These are phyloP conservation scores for Hippopotamus amphibius DNA, from an alignment of 2,113 vertebrate genomes.

Conservation along the genomic window DNA sequence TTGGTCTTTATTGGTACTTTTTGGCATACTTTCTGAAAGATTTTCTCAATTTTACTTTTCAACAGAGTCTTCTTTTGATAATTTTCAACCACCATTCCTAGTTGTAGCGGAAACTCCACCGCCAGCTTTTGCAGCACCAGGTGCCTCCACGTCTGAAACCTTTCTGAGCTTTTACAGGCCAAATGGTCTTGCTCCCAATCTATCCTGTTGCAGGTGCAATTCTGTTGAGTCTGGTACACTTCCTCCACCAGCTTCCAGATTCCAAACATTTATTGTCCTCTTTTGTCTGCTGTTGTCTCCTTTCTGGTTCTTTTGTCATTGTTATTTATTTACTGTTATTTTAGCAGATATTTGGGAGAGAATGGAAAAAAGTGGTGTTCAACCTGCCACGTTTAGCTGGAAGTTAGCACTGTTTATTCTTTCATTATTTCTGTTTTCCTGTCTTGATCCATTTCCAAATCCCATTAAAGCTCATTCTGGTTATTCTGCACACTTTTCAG, in stretches of 20 bases:
- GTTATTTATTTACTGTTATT: slow-evolving; percentile 75
- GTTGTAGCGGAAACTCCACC: neutral
- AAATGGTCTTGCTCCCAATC: neutral
- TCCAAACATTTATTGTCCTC: slow-evolving; percentile 56
- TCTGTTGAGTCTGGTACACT: neutral
- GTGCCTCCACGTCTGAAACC: neutral
- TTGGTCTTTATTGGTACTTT: neutral
- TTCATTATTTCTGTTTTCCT: slow-evolving; percentile 45
- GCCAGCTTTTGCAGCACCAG: neutral
- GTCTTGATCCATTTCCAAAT: neutral
- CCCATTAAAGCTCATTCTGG: neutral
- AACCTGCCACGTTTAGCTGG: slow-evolving; percentile 38
- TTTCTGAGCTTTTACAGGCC: neutral
- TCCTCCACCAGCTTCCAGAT: slow-evolving; percentile 41
- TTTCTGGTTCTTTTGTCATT: slow-evolving; percentile 71
- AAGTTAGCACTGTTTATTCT: slow-evolving; percentile 63
- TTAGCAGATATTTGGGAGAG: slow-evolving; percentile 62
- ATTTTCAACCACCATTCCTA: neutral
- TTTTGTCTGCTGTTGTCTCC: slow-evolving; percentile 32
- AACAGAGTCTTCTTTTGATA: neutral
- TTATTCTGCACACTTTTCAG: slow-evolving; percentile 1
- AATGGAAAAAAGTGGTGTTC: slow-evolving; percentile 28
- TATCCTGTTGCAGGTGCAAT: neutral
- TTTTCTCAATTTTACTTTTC: slow-evolving; percentile 28
- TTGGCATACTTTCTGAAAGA: neutral